Evolutionary conservation across 2,797 vertebrate species (phyloP), one percentile per base, ranked within the genome.

Genomic region (Amblyraja radiata): DNA sequence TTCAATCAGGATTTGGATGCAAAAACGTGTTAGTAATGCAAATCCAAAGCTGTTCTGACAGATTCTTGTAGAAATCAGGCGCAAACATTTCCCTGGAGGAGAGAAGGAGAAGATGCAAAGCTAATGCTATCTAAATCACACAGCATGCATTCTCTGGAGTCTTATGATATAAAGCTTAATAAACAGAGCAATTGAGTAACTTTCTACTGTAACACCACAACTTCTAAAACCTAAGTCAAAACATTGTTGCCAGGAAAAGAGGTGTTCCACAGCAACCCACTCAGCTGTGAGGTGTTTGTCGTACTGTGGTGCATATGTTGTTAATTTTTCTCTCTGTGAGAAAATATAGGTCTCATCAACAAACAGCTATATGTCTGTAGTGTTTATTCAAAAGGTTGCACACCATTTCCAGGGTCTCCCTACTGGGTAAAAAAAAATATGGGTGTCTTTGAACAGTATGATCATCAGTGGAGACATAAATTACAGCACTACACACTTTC

Each of bases 31-130:
- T 91, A 73, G 68, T 36, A 73, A 91, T 91, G 88, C 68, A 91
- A 73, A 46, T 91, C 88, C 68, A 91, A 91, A 91, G 88, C 71
- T 92, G 71, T 92, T 92, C 71, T n/a, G 90, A 92, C 90, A 92
- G 88, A 90, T 71, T 90, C 68, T 21, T 73, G 23, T 73, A 65
- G 63, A 92, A 92, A 92, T 92, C 90, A 92, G 71, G 68, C 76
- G 71, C 90, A 92, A 74, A 92, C 71, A 92, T 46, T 36, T 92
- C 90, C 36, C 68, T 39, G 39, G 46, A 92, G 90, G 32, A 71
- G 90, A 39, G 25, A 90, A 76, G 39, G 90, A 92, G 71, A 92
- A 92, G 71, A 74, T 74, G 90, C 39, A 74, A 74, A 74, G 54
- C 71, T 76, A 92, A 46, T 46, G 32, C 68, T 74, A 76, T 76